These are phyloP conservation scores for Sebastes jordani DNA, from an alignment of 2,797 vertebrate species.

Conservation along the genomic window DNA sequence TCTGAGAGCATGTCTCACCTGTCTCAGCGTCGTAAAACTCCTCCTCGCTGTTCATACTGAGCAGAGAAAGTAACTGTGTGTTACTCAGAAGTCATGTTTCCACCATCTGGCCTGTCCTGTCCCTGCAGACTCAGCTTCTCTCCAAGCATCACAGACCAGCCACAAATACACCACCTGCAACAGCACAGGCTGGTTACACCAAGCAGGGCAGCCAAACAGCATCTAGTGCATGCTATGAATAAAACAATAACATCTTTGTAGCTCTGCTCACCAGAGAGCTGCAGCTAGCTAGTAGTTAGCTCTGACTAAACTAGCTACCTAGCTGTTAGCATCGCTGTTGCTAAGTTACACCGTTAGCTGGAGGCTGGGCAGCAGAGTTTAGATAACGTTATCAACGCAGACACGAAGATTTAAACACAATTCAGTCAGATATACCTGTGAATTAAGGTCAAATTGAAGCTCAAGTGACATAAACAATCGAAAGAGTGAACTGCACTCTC, in stretches of 20 bases:
- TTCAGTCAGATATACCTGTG: slow-evolving; percentile 55
- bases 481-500: slow-evolving; percentile 29
- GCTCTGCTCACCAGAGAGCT: not conserved
- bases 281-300: slow-evolving; percentile 23
- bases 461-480: slow-evolving; percentile 60
- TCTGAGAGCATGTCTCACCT: slow-evolving; percentile 76
- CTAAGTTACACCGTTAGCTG: not conserved
- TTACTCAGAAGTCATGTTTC: slow-evolving; percentile 77
- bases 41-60: slow-evolving; percentile 95
- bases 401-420: not conserved
- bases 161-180: slow-evolving; percentile 56
- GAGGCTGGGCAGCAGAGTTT: not conserved
- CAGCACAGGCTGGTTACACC: slow-evolving; percentile 38
- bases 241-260: not conserved
- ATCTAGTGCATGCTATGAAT: not conserved
- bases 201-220: not conserved
- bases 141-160: slow-evolving; percentile 61
- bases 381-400: not conserved
- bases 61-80: slow-evolving; percentile 46
- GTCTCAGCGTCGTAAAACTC: slow-evolving; percentile 98
- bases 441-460: slow-evolving; percentile 24
- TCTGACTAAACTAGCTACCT: not conserved
- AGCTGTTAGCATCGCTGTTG: slow-evolving; percentile 54
- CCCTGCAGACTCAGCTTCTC: slow-evolving; percentile 40
- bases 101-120: slow-evolving; percentile 45